phyloP scores from a whole-genome alignment of 2,113 vertebrate species.

The Nothobranchius kuhntae region DNA sequence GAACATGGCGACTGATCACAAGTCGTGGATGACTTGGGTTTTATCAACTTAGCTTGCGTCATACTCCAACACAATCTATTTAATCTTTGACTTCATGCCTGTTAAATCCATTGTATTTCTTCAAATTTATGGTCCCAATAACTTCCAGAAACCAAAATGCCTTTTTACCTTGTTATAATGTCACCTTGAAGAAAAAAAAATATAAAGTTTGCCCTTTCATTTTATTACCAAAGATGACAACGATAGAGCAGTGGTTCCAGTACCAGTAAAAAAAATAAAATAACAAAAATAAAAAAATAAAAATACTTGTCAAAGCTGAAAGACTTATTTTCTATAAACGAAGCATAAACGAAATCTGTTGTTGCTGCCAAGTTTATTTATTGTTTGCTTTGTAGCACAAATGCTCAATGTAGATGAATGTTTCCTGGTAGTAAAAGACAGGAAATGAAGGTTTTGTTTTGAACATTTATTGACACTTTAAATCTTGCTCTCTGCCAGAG shows the following conservation, averaged over 20 bases:
- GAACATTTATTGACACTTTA: conserved; percentile 74
- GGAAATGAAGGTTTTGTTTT: conserved; percentile 51
- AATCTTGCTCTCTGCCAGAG: conserved; percentile 62
- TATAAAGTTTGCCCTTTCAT: conserved; percentile 11
- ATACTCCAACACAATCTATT: conserved; percentile 59
- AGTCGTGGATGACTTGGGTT: conserved; percentile 57
- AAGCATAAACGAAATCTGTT: conserved; percentile 33
- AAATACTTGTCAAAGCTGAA: conserved; percentile 9
- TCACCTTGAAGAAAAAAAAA: conserved; percentile 27
- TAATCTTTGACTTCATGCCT: conserved; percentile 25
- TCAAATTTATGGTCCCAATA: conserved; percentile 35
- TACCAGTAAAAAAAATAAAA: not conserved
- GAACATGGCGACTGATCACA: conserved; percentile 67
- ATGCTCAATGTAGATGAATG: conserved; percentile 52
- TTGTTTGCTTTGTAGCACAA: conserved; percentile 45
- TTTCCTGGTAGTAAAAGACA: conserved; percentile 32
- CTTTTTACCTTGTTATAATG: conserved; percentile 13
- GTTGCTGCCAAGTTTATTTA: conserved; percentile 31
- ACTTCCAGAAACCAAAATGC: not conserved
- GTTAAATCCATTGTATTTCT: conserved; percentile 37
- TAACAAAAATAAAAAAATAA: no score
- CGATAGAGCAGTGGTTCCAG: not conserved
- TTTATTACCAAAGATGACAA: conserved; percentile 18
- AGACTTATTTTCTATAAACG: conserved; percentile 25
- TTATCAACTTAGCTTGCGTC: conserved; percentile 58